These are phyloP conservation scores for Trichosurus vulpecula DNA, from an alignment of 2,797 vertebrate species.

Conservation along the genomic window DNA sequence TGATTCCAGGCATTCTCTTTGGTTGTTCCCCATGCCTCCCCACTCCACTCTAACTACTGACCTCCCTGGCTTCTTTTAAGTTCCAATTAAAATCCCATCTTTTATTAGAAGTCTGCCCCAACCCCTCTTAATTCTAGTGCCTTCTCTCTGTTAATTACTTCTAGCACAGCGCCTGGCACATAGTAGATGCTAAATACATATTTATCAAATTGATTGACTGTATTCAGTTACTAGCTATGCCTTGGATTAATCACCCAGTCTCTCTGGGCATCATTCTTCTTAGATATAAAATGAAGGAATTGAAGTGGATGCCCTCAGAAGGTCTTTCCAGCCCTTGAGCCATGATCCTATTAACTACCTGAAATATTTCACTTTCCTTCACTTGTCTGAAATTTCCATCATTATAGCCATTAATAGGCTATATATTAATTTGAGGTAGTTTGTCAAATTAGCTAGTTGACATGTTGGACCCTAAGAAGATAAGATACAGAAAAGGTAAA, in stretches of 20 bases:
- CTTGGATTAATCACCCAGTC: background rate
- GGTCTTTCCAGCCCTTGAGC: background rate
- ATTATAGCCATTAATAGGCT: background rate
- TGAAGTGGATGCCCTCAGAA: background rate
- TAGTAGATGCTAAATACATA: background rate
- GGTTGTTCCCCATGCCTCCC: background rate
- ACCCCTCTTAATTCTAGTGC: background rate
- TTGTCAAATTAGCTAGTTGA: constrained; percentile 4
- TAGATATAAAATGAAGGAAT: background rate
- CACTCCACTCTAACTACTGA: background rate
- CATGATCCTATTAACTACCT: background rate
- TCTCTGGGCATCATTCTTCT: background rate
- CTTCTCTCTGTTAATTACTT: background rate
- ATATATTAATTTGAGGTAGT: background rate
- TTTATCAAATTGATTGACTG: background rate
- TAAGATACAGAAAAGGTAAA: background rate
- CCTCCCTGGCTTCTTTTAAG: background rate
- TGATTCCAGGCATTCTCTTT: background rate
- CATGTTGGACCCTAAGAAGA: background rate
- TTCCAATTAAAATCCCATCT: background rate
- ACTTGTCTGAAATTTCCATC: constrained; percentile 22
- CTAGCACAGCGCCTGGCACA: too few species aligned
- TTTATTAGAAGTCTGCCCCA: background rate
- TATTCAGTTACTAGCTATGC: background rate
- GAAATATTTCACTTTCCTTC: background rate